A percentile compares a stretch with the other conserved stretches of the same genome.
These are phyloP conservation scores for Oplegnathus fasciatus DNA, from an alignment of 2,113 vertebrate species.

Conservation along the genomic window DNA sequence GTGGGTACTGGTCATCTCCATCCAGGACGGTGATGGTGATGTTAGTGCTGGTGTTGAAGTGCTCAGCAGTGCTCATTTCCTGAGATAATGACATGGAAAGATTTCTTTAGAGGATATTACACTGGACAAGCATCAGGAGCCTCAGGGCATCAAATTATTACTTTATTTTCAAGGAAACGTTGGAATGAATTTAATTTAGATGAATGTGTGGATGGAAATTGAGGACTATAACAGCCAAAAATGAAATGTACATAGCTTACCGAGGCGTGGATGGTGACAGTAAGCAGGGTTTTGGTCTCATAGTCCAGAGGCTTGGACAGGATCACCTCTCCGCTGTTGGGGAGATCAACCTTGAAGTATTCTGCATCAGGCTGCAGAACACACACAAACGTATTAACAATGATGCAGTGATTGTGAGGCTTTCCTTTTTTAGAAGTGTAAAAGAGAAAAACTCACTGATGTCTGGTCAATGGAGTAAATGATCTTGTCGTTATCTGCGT, in stretches of 20 bases:
- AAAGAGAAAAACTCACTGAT: conserved; percentile 76
- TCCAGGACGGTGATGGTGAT: conserved; percentile 78
- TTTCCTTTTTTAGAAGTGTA: neutral
- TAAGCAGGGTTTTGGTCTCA: conserved; percentile 84
- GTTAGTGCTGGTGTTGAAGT: conserved; percentile 73
- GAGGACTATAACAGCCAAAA: neutral
- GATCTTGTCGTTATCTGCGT: conserved; percentile 86
- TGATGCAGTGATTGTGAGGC: neutral
- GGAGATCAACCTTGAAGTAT: conserved; percentile 87
- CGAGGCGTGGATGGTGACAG: conserved; percentile 83
- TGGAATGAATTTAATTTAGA: neutral
- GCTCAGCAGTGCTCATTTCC: conserved; percentile 84
- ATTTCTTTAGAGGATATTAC: neutral
- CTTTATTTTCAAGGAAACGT: neutral
- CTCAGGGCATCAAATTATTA: neutral
- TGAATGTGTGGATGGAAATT: neutral
- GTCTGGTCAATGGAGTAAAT: conserved; percentile 85
- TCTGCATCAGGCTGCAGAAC: conserved; percentile 84
- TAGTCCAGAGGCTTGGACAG: conserved; percentile 87
- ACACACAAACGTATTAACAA: conserved; percentile 42
- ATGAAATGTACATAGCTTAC: conserved; percentile 67
- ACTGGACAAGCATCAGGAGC: neutral
- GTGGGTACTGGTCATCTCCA: conserved; percentile 86
- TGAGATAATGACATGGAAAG: conserved; percentile 40
- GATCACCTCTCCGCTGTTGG: conserved; percentile 85